Evolutionary conservation across 2,797 vertebrate species (phyloP), one percentile per base, ranked within the genome.

Genomic region (Poeciliopsis infans): DNA sequence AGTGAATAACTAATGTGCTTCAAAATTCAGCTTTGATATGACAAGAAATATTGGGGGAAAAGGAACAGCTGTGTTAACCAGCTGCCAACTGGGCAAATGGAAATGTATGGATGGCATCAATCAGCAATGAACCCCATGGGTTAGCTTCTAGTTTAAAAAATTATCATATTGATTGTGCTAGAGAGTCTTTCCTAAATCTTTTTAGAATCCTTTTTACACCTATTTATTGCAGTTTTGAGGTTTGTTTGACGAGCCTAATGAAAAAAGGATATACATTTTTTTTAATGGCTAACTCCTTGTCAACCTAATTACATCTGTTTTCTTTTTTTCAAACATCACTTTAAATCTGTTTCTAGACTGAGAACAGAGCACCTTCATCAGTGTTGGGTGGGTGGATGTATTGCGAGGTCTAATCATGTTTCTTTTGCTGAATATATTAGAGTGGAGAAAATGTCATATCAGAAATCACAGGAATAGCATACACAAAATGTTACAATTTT

Each of bases 81-180:
- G 68, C 75, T 81, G 73, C 25, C 18, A 25, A 23, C 41, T n/a
- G 55, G 3, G 47, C 31, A 20, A 51, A 4, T n/a, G 28, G 43
- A 85, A 77, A 79, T 70, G 25, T 46, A 69, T 84, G 80, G 69
- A 77, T 75, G 72, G 72, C 55, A 79, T 83, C 75, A 53, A 46
- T 81, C 59, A 47, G 23, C 51, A 74, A 79, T 80, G 43, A 47
- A 79, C 78, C 74, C 39, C 20, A 43, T 36, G 16, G 73, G 76
- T 75, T 64, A 46, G 47, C 73, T 68, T 74, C n/a, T 49, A 43
- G 81, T 77, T 20, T 72, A 72, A 61, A 76, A 47, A 74, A 89
- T 81, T 85, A 77, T 51, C 78, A 88, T 81, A 88, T 55, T 83
- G 73, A 83, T 82, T 51, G 76, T 79, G 43, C 12, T 33, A 45